These are phyloP conservation scores for Dryadula phaetusa DNA, from an alignment of 2,888 invertebrate species.

Conservation along the genomic window DNA sequence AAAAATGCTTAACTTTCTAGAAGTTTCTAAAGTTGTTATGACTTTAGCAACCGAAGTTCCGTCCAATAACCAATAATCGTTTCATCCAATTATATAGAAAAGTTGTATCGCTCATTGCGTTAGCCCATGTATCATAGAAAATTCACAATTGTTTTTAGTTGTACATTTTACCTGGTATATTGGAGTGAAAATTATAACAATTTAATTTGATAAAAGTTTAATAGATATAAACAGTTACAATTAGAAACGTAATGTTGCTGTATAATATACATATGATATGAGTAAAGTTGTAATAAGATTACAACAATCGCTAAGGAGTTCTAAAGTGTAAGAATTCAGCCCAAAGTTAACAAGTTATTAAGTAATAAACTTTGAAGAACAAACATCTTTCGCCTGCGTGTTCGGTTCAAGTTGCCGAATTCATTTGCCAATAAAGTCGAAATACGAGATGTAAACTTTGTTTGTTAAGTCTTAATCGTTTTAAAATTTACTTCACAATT, in stretches of 20 bases:
- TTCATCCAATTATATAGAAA: conserved; percentile 26
- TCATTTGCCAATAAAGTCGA: conserved; percentile 79
- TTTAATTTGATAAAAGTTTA: not conserved
- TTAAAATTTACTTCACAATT: conserved; percentile 53
- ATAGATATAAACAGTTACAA: not conserved
- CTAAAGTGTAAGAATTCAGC: conserved; percentile 38
- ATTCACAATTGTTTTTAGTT: conserved; percentile 4
- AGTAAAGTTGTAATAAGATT: conserved; percentile 36
- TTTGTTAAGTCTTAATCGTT: conserved; percentile 80
- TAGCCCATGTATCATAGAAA: not conserved
- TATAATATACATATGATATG: not conserved
- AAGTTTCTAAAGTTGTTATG: conserved; percentile 32
- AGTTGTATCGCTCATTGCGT: conserved; percentile 25
- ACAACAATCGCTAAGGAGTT: conserved; percentile 40
- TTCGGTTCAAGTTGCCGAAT: conserved; percentile 76
- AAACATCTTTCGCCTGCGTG: conserved; percentile 76
- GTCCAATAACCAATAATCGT: conserved; percentile 32
- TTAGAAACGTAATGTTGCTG: not conserved
- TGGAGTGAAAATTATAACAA: not conserved
- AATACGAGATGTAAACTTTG: conserved; percentile 78
- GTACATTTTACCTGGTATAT: not conserved
- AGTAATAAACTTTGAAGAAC: conserved; percentile 67
- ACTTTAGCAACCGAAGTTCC: conserved; percentile 31
- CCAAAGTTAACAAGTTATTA: conserved; percentile 48
- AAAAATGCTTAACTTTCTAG: conserved; percentile 27